These are phyloP conservation scores for Halocynthia roretzi DNA, from an alignment of 23 tunicate genomes.

Conservation along the genomic window DNA sequence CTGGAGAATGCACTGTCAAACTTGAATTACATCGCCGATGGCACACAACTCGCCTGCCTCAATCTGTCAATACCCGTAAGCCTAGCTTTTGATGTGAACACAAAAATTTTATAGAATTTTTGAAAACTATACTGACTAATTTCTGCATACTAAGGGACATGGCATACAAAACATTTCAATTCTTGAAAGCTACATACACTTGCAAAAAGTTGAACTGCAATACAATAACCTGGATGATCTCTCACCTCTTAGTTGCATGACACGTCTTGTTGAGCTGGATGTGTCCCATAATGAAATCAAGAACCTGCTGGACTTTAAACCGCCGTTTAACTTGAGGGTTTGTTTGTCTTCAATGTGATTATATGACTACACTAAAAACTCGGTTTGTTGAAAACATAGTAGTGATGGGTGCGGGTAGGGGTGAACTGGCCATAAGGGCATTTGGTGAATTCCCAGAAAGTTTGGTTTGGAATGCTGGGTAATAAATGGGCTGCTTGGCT, in stretches of 20 bases:
- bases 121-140: not conserved
- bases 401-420: not conserved
- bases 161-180: slow-evolving; percentile 49
- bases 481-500: not conserved
- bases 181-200: slow-evolving; percentile 31
- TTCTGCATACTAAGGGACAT: slow-evolving; percentile 21
- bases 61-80: slow-evolving; percentile 34
- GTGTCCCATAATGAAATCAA: slow-evolving; percentile 68
- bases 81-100: not conserved
- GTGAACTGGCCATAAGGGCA: not conserved
- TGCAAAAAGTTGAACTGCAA: slow-evolving; percentile 75
- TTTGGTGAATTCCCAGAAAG: too few species aligned
- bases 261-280: slow-evolving; percentile 59
- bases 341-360: not conserved
- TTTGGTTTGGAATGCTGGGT: not conserved
- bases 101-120: not conserved
- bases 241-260: slow-evolving; percentile 46
- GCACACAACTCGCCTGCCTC: slow-evolving; percentile 55
- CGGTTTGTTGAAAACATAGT: not conserved
- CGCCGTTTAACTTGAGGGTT: slow-evolving; percentile 48
- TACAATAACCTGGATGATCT: slow-evolving; percentile 60
- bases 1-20: slow-evolving; percentile 40
- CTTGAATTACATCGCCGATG: slow-evolving; percentile 51
- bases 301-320: slow-evolving; percentile 50
- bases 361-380: not conserved